Evolutionary conservation across 2,113 vertebrate species (phyloP).

Genomic region (Aramus guarauna): DNA sequence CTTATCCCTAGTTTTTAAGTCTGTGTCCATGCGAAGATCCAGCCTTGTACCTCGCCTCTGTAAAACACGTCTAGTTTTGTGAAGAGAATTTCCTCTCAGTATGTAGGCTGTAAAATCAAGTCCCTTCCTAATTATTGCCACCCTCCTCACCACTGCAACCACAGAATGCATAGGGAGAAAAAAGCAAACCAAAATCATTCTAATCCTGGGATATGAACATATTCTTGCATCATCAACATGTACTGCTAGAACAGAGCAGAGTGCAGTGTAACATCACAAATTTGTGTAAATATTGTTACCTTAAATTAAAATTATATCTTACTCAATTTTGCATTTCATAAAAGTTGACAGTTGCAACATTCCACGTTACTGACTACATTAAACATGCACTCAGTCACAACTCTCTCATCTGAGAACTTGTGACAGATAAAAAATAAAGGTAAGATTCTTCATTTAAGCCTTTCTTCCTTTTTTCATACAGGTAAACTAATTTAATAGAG

Average conservation of each 20-base stretch:
- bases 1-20: not conserved
- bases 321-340: accelerated
- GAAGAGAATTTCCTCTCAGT: not conserved
- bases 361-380: not conserved
- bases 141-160: not conserved
- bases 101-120: not conserved
- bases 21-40: not conserved
- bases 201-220: not conserved
- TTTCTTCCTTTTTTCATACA: not conserved
- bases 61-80: not conserved
- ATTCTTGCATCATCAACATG: not conserved
- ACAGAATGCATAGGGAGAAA: not conserved
- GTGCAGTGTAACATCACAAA: not conserved
- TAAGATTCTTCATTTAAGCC: not conserved
- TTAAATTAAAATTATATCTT: not conserved
- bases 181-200: not conserved
- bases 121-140: not conserved
- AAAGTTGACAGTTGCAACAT: not conserved
- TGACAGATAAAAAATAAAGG: not conserved
- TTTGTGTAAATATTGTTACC: not conserved
- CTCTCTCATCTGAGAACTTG: not conserved
- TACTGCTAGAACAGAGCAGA: not conserved
- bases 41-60: not conserved
- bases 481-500: not conserved
- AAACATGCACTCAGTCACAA: not conserved